Base-by-base conservation (phyloP, 1,140 invertebrate genomes). In the Pseudobourletiella spinata region DNA sequence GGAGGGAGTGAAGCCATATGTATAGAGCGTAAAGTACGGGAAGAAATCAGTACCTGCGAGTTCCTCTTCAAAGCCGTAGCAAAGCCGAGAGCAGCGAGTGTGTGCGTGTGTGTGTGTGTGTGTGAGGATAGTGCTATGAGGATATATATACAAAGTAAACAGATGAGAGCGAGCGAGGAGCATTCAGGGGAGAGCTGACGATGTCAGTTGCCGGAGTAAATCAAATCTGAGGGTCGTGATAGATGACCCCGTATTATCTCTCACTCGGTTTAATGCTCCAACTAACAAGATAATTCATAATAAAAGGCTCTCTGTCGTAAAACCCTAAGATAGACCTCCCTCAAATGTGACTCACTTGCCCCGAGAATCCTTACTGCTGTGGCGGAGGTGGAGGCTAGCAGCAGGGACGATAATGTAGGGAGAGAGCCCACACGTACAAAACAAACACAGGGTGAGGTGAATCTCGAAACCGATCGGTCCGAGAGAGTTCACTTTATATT, bases 261-360 rank as follows among this genome's bases (percentile, higher is more conserved):
- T 18, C 4, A 3, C 24, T 2, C 28, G 3, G 11, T 26, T 51
- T 51, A 51, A 25, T 51, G 48, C 25, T 26, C 48, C 6, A 26
- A n/a, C 48, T 51, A 51, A 51, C 48, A 25, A 51, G 48, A 25
- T 51, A 51, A 51, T 51, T 24, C 22, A 20, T 46, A 20, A 14
- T 14, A 46, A 46, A 46, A 46, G 22, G 44, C 18, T 46, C 18
- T n/a, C 35, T 39, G n/a, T 46, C 32, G 32, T 39, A 39, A 39
- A 39, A n/a, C n/a, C n/a, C n/a, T n/a, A n/a, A n/a, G n/a, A n/a
- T n/a, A n/a, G n/a, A n/a, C n/a, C n/a, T n/a, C n/a, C n/a, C n/a
- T n/a, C n/a, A 39, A n/a, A 39, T 39, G n/a, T 39, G 32, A 8
- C n/a, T 39, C 32, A 11, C n/a, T n/a, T 39, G 32, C 32, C 8